Percentiles rank a stretch among this genome's conserved stretches.
These are phyloP conservation scores for Drosophila niveifrons DNA, from an alignment of 2,888 invertebrate genomes.

Conservation along the genomic window DNA sequence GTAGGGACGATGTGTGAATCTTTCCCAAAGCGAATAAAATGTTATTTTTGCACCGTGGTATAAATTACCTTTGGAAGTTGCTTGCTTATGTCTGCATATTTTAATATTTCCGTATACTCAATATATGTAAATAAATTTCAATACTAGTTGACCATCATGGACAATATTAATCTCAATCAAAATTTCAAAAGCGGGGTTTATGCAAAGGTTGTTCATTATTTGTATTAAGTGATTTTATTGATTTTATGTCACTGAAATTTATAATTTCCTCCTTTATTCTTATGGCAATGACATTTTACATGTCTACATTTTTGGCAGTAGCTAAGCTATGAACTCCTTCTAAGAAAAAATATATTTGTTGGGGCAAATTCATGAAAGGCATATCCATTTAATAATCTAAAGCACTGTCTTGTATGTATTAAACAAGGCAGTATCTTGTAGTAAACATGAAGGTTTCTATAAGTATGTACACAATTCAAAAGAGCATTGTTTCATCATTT, in stretches of 20 bases:
- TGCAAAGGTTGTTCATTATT: too few species aligned
- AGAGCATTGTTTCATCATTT: conserved; percentile 60
- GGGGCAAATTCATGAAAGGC: not conserved
- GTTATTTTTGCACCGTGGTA: conserved; percentile 73
- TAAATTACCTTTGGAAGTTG: conserved; percentile 72
- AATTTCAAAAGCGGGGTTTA: not conserved
- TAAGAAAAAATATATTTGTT: not conserved
- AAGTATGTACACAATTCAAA: conserved; percentile 59
- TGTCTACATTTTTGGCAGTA: too few species aligned
- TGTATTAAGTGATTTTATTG: too few species aligned
- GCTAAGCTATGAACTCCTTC: not conserved
- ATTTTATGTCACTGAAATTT: too few species aligned
- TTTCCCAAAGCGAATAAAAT: conserved; percentile 82
- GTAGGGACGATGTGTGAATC: conserved; percentile 53
- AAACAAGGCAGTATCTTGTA: conserved; percentile 43
- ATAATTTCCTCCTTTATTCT: too few species aligned
- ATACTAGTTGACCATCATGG: not conserved
- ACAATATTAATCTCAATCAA: not conserved
- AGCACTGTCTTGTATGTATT: conserved; percentile 4
- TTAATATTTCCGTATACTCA: conserved; percentile 23
- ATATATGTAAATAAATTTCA: conserved; percentile 9
- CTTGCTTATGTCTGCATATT: conserved; percentile 55
- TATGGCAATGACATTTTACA: too few species aligned
- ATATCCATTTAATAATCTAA: not conserved
- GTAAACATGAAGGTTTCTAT: conserved; percentile 25